These are phyloP conservation scores for Papilio polyxenes DNA, from an alignment of 1,140 invertebrate species.

Conservation along the genomic window DNA sequence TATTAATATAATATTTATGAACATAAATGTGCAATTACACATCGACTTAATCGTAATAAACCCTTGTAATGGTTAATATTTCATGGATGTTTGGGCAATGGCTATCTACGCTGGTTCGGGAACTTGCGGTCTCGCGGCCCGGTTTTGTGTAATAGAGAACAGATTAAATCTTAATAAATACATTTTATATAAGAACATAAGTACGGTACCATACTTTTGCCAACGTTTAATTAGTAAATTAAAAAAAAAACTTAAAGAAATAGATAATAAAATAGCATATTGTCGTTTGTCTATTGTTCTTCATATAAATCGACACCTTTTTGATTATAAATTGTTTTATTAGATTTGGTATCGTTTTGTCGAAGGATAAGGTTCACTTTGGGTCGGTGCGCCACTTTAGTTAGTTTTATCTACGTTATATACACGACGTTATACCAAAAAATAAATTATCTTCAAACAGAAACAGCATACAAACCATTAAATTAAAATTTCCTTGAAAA, in stretches of 20 bases:
- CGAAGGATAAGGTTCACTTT: too few relatives aligned
- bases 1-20: neutral
- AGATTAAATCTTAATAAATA: conserved; percentile 24
- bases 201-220: too few relatives aligned
- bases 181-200: conserved; percentile 4
- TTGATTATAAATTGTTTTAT: too few relatives aligned
- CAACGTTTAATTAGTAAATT: too few relatives aligned
- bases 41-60: conserved; percentile 15
- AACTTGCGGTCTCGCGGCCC: neutral
- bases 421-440: neutral
- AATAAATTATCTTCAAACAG: neutral
- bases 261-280: too few relatives aligned
- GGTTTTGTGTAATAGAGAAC: neutral
- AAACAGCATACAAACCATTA: neutral
- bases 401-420: neutral
- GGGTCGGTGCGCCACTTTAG: too few relatives aligned
- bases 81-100: neutral
- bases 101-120: neutral
- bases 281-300: too few relatives aligned
- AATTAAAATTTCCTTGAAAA: neutral
- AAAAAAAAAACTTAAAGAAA: too few relatives aligned
- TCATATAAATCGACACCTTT: too few relatives aligned
- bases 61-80: conserved; percentile 36
- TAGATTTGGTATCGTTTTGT: too few relatives aligned
- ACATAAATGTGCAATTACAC: conserved; percentile 23